A percentile compares a stretch with the other conserved stretches of the same genome.
Evolutionary conservation across 2,113 vertebrate species (phyloP).

Genomic region (Sardina pilchardus): DNA sequence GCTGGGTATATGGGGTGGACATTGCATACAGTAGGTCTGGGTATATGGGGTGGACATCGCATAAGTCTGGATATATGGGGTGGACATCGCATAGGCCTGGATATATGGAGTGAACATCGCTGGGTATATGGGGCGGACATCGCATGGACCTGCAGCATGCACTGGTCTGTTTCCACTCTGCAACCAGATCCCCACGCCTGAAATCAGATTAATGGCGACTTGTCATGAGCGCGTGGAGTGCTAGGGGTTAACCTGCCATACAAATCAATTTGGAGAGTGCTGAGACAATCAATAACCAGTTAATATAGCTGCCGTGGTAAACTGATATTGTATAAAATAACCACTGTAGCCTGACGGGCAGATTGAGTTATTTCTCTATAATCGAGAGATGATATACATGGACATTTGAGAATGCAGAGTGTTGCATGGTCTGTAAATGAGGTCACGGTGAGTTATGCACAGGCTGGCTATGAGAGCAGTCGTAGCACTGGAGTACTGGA

Average conservation of each 20-base stretch:
- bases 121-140: background rate
- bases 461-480: background rate
- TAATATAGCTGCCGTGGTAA: background rate
- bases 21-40: too few species aligned
- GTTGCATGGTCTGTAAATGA: background rate
- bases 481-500: too few species aligned
- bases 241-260: background rate
- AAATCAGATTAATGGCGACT: background rate
- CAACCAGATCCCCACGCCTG: background rate
- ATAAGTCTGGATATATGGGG: too few species aligned
- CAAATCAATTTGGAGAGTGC: background rate
- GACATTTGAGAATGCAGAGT: background rate
- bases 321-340: background rate
- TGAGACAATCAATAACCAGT: background rate
- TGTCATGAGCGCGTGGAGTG: background rate
- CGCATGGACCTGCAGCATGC: background rate
- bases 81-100: too few species aligned
- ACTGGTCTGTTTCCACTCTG: background rate
- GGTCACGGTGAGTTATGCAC: background rate
- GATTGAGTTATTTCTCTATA: background rate
- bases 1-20: too few species aligned
- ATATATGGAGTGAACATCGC: too few species aligned
- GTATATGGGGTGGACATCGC: too few species aligned
- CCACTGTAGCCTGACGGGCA: background rate
- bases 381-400: background rate